These are phyloP conservation scores for Polymixis flavicincta DNA, from an alignment of 2,888 invertebrate genomes.

Conservation along the genomic window DNA sequence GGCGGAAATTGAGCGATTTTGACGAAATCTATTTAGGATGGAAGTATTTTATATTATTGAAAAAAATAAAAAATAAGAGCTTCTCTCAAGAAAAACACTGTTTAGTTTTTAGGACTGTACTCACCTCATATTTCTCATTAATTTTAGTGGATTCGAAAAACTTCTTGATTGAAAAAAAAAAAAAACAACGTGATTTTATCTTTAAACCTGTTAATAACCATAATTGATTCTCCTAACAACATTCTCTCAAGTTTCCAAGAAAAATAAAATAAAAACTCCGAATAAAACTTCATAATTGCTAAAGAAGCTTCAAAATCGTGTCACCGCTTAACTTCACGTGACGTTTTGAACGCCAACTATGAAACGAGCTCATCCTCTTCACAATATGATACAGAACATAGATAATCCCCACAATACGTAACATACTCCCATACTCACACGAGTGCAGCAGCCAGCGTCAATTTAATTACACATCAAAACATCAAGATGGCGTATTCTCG, in stretches of 20 bases:
- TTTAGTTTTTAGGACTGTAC: background rate
- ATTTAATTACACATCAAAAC: slow-evolving; percentile 69
- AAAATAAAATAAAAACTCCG: background rate
- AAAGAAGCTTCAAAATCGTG: slow-evolving; percentile 12
- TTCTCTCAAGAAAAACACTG: background rate
- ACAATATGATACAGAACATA: slow-evolving; percentile 36
- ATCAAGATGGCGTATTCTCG: slow-evolving; percentile 63
- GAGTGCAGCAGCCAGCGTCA: slow-evolving; percentile 62
- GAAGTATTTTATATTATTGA: background rate
- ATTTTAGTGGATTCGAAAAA: background rate
- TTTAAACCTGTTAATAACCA: background rate
- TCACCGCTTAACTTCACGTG: slow-evolving; percentile 9
- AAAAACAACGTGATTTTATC: background rate
- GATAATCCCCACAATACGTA: slow-evolving; percentile 56
- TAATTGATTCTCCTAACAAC: background rate
- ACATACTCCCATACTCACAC: slow-evolving; percentile 39
- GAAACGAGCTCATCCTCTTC: slow-evolving; percentile 29
- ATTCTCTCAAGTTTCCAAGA: background rate
- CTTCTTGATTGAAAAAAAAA: background rate
- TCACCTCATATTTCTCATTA: background rate
- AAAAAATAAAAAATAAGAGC: too few relatives aligned
- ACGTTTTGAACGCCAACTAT: slow-evolving; percentile 12
- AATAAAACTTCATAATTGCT: background rate
- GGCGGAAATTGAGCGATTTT: slow-evolving; percentile 33
- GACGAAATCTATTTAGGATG: slow-evolving; percentile 24